Percentiles rank a stretch among this genome's conserved stretches.
phyloP scores from a whole-genome alignment of 1,140 invertebrate species.

The Lordiphosa clarofinis region DNA sequence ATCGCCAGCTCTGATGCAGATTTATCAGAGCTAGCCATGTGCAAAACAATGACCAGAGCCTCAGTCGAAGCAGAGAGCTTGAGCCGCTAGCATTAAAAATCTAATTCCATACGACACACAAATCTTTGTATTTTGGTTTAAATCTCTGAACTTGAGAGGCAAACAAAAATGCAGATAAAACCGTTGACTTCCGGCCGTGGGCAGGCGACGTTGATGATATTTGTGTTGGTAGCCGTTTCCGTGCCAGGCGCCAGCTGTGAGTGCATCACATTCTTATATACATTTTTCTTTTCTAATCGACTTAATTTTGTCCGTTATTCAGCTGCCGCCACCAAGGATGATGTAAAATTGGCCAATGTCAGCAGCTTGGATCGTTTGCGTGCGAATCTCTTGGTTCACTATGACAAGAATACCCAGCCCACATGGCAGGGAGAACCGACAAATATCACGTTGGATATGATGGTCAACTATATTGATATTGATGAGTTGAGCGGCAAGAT shows the following conservation, averaged over 20 bases:
- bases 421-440: conserved; percentile 81
- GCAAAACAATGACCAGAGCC: background rate
- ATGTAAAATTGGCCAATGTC: conserved; percentile 72
- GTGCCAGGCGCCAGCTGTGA: conserved; percentile 59
- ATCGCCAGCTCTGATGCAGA: background rate
- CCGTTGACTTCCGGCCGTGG: conserved; percentile 46
- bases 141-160: conserved; percentile 34
- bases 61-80: conserved; percentile 4
- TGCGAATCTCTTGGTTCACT: conserved; percentile 82
- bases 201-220: conserved; percentile 22
- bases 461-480: conserved; percentile 82
- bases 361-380: conserved; percentile 83
- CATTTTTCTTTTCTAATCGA: background rate
- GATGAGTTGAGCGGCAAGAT: conserved; percentile 81
- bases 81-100: conserved; percentile 5
- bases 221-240: conserved; percentile 33
- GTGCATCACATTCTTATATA: conserved; percentile 1
- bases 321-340: conserved; percentile 14
- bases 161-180: conserved; percentile 61
- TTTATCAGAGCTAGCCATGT: conserved; percentile 9
- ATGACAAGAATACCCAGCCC: conserved; percentile 84
- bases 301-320: background rate
- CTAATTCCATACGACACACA: background rate
- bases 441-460: conserved; percentile 81
- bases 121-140: too few species aligned